Evolutionary conservation across 1,140 invertebrate genomes (phyloP).

Genomic region (Copidosoma floridanum): DNA sequence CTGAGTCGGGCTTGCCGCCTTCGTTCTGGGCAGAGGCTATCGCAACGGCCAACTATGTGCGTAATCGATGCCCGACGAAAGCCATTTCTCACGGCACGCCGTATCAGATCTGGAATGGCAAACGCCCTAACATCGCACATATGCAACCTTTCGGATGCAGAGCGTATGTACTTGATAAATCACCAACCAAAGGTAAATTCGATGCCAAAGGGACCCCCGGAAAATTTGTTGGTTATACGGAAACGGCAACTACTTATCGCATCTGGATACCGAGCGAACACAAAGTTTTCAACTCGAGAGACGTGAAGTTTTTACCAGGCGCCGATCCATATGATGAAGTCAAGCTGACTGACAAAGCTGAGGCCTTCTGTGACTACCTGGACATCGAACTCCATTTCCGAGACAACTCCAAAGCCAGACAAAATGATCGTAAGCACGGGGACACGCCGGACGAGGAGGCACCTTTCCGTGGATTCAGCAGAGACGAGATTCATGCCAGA

Average conservation of each 20-base stretch:
- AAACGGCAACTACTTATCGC: conserved; percentile 36
- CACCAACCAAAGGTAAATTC: conserved; percentile 37
- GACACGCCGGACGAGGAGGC: no score
- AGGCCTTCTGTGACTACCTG: no score
- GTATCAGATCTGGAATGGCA: conserved; percentile 46
- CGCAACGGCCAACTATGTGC: conserved; percentile 29
- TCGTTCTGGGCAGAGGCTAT: conserved; percentile 30
- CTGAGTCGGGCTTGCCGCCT: conserved; percentile 25
- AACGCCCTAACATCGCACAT: conserved; percentile 50
- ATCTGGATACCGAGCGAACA: conserved; percentile 30
- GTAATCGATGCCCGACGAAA: conserved; percentile 34
- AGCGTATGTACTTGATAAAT: conserved; percentile 45
- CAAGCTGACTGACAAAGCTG: no score
- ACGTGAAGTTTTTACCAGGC: conserved; percentile 38
- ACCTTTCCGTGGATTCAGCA: no score
- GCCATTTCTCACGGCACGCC: conserved; percentile 49
- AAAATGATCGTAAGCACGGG: no score
- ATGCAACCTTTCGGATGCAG: conserved; percentile 49
- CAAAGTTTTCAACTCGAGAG: conserved; percentile 33
- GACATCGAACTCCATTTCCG: no score
- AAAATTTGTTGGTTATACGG: conserved; percentile 40
- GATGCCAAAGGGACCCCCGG: conserved; percentile 29
- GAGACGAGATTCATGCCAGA: no score
- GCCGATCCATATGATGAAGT: no score
- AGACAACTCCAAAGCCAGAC: no score